Evolutionary conservation across 2,113 vertebrate species (phyloP), one percentile per base, ranked within the genome.

Genomic region (Tragelaphus scriptus): DNA sequence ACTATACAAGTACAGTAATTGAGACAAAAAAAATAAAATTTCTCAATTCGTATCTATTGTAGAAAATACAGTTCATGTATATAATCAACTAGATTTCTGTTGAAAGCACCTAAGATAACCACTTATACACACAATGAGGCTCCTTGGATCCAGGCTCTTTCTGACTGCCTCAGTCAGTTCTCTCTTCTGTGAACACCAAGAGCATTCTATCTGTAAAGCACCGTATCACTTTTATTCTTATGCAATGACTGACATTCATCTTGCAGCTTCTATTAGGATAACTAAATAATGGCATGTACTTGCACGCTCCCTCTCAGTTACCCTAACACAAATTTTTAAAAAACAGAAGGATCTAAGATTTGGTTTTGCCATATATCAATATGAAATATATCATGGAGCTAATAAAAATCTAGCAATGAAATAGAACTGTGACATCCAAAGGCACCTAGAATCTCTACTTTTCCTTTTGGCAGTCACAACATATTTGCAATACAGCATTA

Each of bases 351-450:
- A 91, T 19, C 21, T 32, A 85, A 9, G 26, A 85, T 85, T n/a
- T 94, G 77, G 36, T 85, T 91, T 59, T 81, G 25, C 71, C 89
- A 88, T 15, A 91, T 94, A 14, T 75, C 61, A 77, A 19, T 40
- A 92, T 85, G 58, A 96, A 88, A 87, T 93, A 88, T 14, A 23
- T 65, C 47, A 84, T 0, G 68, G 28, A 94, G 6, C 21, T 92
- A 94, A 90, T 77, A 92, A 95, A 97, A 96, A 95, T 32, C 49
- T 87, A 94, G 91, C 53, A 36, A 79, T 55, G 40, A 47, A 90
- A 79, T 1, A 93, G 44, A 36, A 94, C 90, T 79, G 47, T 95
- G 75, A 63, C 44, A 86, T 82, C 26, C 88, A 96, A 85, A 90
- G 15, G 56, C n/a, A 91, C n/a, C 44, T 80, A 89, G 63, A 91